Conservation (phyloP, 2,888 invertebrate species). For the Trimorus sp. region DNA sequence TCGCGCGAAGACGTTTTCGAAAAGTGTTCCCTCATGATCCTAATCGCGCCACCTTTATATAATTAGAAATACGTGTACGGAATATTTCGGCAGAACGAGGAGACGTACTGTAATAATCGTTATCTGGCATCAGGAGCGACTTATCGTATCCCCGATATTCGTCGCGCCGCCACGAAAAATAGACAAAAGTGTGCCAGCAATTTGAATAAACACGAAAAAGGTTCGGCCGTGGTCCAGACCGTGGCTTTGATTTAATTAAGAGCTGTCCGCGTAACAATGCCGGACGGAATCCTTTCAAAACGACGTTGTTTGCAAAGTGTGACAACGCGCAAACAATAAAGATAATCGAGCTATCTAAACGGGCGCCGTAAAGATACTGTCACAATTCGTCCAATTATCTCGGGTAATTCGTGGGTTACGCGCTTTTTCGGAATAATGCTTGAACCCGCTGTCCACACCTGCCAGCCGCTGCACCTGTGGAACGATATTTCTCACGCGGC, state of each 20-base stretch:
- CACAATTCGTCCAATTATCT: conserved; percentile 44
- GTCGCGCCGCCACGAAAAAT: not conserved
- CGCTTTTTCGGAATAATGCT: conserved; percentile 21
- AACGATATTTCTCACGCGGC: conserved; percentile 23
- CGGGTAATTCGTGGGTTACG: conserved; percentile 18
- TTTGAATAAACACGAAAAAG: conserved; percentile 32
- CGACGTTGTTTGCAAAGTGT: conserved; percentile 29
- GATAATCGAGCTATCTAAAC: conserved; percentile 35
- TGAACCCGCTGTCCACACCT: conserved; percentile 8
- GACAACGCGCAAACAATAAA: conserved; percentile 21
- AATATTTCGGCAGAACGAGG: conserved; percentile 35
- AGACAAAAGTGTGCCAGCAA: not conserved
- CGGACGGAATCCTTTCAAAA: conserved; percentile 5
- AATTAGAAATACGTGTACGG: conserved; percentile 44
- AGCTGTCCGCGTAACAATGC: conserved; percentile 9
- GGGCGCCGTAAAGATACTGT: conserved; percentile 41
- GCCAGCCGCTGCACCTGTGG: conserved; percentile 25
- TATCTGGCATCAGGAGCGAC: conserved; percentile 38
- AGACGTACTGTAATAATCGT: conserved; percentile 16
- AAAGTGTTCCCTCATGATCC: conserved; percentile 30
- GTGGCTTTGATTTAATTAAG: conserved; percentile 10
- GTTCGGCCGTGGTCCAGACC: conserved; percentile 3
- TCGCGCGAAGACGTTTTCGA: conserved; percentile 26
- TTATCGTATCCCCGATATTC: not conserved
- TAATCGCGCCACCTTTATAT: conserved; percentile 45